Evolutionary conservation across 92 coral and sea anemone species (phyloP), one percentile per base, ranked within the genome.

Genomic region (Epizoanthus stellaris): DNA sequence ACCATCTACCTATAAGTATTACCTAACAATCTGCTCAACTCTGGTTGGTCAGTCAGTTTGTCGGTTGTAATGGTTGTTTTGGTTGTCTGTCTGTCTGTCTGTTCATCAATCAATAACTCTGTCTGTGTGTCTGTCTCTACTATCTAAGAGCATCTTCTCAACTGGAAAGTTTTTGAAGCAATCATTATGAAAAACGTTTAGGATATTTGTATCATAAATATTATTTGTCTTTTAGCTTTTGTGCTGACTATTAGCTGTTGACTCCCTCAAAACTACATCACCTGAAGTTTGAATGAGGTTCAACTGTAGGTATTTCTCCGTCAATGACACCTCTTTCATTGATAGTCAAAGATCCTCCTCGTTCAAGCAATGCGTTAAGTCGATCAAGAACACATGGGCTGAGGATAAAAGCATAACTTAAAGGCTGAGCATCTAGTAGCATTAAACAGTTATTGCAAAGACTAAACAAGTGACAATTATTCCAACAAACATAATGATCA

Each of bases 371-470:
- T 38, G 95, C 98, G 70, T 96, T 96, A 59, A 96, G 88, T 82
- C 99, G 88, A 87, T 96, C 99, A 72, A 96, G 91, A 23, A 96
- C 99, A 34, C 98, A 94, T 34, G 99, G 98, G 67, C 99, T 96
- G 79, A 52, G 86, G 74, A 65, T 62, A 7, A 81, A 52, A 66
- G 43, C 14, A 34, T 8, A 49, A 20, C 20, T 10, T 6, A 19
- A 8, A 12, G 3, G 11, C 23, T 25, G 12, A 54, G 19, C 34
- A 39, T 15, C 16, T 3, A 64, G 34, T 10, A 45, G 54, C 54
- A 49, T 13, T 6, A 52, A 52, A 52, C 2, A 52, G 10, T 52
- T 52, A 13, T 52, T 52, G 14, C 56, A 9, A 52, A 52, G 2
- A 11, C 6, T 45, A 52, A 52, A 52, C 40, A 34, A 6, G 45